Percentiles rank a stretch among this genome's conserved stretches.
Conservation (phyloP, 2,888 invertebrate genomes). For the Dicranocentrus wangi region DNA sequence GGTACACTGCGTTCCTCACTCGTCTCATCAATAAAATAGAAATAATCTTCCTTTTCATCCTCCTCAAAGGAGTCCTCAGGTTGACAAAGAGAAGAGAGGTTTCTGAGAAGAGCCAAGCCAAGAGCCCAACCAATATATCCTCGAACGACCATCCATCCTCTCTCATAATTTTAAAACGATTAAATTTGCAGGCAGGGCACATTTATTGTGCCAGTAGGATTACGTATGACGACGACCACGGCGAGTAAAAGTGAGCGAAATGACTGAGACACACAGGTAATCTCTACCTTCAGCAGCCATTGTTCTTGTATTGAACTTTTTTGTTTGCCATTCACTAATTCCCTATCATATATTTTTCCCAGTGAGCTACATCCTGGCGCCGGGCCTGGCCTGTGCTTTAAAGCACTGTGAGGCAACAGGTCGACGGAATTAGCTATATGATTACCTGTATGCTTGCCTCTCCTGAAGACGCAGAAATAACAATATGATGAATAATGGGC, state of each 20-base stretch:
- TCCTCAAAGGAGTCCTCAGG: background rate
- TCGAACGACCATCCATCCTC: background rate
- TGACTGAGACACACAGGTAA: background rate
- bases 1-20: too few species aligned
- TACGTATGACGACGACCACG: background rate
- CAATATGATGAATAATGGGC: background rate
- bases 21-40: too few species aligned
- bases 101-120: background rate
- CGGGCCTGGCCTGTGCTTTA: background rate
- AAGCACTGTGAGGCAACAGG: background rate
- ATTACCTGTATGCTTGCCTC: background rate
- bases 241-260: constrained; percentile 14
- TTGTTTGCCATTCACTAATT: constrained; percentile 7
- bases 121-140: background rate
- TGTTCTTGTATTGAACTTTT: background rate
- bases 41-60: constrained; percentile 3
- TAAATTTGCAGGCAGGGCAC: constrained; percentile 6
- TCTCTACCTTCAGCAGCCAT: background rate
- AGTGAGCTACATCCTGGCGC: constrained; percentile 3
- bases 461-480: background rate
- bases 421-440: background rate
- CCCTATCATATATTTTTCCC: background rate
- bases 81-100: background rate
- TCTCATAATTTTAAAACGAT: background rate
- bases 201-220: background rate